phyloP scores from a whole-genome alignment of 2,797 vertebrate genomes.

The Aldrovandia affinis region DNA sequence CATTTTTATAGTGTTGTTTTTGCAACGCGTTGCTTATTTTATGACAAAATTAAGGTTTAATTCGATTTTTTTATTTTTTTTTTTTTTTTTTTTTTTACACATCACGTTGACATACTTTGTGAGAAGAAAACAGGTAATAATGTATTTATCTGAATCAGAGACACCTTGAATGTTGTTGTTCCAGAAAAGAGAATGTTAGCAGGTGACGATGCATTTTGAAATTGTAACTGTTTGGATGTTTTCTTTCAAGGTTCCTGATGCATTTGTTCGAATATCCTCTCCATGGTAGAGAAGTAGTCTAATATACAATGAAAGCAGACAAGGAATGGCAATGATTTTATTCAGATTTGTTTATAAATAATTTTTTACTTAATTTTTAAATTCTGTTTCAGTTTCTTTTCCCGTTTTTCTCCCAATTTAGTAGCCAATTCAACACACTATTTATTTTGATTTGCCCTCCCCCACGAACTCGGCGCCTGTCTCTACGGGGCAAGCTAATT shows the following conservation, averaged over 20 bases:
- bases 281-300: neutral
- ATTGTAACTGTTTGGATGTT: neutral
- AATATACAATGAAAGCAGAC: neutral
- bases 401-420: too few relatives aligned
- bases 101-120: neutral
- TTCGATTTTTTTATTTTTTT: too few relatives aligned
- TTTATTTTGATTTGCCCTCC: too few relatives aligned
- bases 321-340: neutral
- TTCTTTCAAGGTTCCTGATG: neutral
- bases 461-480: too few relatives aligned
- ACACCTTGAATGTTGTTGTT: neutral
- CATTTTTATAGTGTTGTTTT: neutral
- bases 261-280: neutral
- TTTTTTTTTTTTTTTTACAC: too few relatives aligned
- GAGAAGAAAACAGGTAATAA: neutral
- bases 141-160: neutral
- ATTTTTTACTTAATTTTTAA: too few relatives aligned
- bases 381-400: too few relatives aligned
- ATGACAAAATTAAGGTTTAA: too few relatives aligned
- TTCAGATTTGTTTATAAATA: neutral
- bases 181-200: neutral
- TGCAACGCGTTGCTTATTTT: too few relatives aligned
- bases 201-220: neutral
- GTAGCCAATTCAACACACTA: too few relatives aligned
- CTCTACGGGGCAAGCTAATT: too few relatives aligned